A percentile compares a stretch with the other conserved stretches of the same genome.
Conservation (phyloP, 1,140 invertebrate species). For the Oryzaephilus surinamensis region DNA sequence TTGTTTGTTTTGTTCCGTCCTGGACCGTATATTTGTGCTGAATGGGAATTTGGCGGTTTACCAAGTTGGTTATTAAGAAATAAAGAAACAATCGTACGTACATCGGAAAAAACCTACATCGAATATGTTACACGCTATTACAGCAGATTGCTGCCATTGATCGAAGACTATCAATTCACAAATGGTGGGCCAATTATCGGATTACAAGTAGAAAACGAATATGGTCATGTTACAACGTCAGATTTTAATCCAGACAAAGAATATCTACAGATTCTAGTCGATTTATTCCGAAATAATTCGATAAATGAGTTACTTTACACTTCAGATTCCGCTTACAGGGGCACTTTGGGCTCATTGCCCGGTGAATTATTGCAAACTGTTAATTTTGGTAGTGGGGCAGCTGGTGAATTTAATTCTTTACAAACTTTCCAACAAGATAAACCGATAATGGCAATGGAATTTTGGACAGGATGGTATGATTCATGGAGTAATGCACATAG, state of each 20-base stretch:
- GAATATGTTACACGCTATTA: slow-evolving; percentile 39
- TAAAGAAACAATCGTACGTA: slow-evolving; percentile 38
- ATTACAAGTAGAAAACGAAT: slow-evolving; percentile 44
- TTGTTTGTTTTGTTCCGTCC: slow-evolving; percentile 74
- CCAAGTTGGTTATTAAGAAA: slow-evolving; percentile 7
- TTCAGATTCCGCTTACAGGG: slow-evolving; percentile 35
- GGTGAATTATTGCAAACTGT: slow-evolving; percentile 37
- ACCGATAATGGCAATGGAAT: slow-evolving; percentile 52
- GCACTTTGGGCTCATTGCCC: slow-evolving; percentile 17
- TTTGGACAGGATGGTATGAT: slow-evolving; percentile 58
- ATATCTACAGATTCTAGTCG: slow-evolving; percentile 38
- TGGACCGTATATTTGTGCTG: slow-evolving; percentile 89
- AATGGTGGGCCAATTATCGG: slow-evolving; percentile 47
- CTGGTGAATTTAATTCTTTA: slow-evolving; percentile 33
- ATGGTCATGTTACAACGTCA: slow-evolving; percentile 25
- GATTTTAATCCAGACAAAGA: slow-evolving; percentile 30
- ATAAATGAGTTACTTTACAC: slow-evolving; percentile 43
- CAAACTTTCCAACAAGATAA: slow-evolving; percentile 41
- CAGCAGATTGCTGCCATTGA: slow-evolving; percentile 34
- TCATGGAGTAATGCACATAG: slow-evolving; percentile 31
- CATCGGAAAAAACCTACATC: slow-evolving; percentile 36
- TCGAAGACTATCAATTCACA: slow-evolving; percentile 40
- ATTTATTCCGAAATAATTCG: slow-evolving; percentile 32
- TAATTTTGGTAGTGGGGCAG: slow-evolving; percentile 41
- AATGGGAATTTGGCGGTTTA: slow-evolving; percentile 47